A percentile compares a stretch with the other conserved stretches of the same genome.
phyloP scores from a whole-genome alignment of 1,140 invertebrate genomes.

The Lucilia cuprina region DNA sequence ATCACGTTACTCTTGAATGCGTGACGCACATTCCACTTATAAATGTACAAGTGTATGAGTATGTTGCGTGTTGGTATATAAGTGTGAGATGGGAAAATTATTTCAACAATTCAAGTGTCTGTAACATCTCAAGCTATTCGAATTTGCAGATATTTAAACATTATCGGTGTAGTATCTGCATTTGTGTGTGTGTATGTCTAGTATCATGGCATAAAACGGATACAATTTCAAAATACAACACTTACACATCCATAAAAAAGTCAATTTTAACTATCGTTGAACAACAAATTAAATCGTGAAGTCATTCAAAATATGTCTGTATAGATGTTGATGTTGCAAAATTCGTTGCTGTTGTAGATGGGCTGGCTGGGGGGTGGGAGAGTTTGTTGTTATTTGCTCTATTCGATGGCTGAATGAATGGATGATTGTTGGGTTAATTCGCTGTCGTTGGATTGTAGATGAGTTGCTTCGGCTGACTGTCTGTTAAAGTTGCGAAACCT shows the following conservation, averaged over 20 bases:
- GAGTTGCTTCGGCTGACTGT: background rate
- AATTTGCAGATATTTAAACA: background rate
- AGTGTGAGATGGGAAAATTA: background rate
- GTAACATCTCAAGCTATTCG: background rate
- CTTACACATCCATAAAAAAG: slow-evolving; percentile 8
- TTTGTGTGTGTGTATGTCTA: background rate
- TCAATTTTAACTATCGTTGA: slow-evolving; percentile 26
- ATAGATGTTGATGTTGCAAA: background rate
- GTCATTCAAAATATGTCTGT: background rate
- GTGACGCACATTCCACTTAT: slow-evolving; percentile 21
- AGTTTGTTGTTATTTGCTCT: background rate
- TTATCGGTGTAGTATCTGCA: background rate
- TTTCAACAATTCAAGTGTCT: slow-evolving; percentile 19
- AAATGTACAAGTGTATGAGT: background rate
- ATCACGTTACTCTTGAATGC: slow-evolving; percentile 32
- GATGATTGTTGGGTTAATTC: background rate
- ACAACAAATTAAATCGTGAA: slow-evolving; percentile 25
- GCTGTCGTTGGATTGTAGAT: background rate
- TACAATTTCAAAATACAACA: background rate
- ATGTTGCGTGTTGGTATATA: background rate
- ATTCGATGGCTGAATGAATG: background rate
- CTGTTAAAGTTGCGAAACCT: slow-evolving; percentile 16
- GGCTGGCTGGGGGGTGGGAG: background rate
- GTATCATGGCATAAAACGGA: background rate
- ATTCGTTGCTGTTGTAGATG: background rate